phyloP scores from a whole-genome alignment of 2,888 invertebrate genomes.

The Lamellibrachia satsuma region DNA sequence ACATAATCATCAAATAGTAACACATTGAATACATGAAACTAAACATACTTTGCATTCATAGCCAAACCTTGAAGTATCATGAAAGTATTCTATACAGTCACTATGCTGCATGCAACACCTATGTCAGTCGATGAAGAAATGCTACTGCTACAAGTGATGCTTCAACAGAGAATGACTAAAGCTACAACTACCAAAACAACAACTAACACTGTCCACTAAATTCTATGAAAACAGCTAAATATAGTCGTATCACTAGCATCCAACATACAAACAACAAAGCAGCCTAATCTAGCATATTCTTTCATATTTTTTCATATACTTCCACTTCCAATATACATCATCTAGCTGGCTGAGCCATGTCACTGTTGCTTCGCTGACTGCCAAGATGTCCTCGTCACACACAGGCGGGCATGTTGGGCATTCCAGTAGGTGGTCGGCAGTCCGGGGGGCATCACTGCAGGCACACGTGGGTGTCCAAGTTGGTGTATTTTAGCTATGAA shows the following conservation, averaged over 20 bases:
- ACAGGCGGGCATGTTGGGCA: too few species aligned
- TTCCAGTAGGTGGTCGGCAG: too few species aligned
- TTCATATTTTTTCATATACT: too few species aligned
- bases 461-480: too few species aligned
- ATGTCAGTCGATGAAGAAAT: conserved; percentile 14
- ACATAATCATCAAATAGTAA: neutral
- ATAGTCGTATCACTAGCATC: neutral
- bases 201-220: conserved; percentile 7
- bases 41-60: conserved; percentile 6
- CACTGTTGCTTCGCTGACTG: too few species aligned
- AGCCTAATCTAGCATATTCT: neutral
- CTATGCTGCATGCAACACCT: neutral
- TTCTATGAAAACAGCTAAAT: neutral
- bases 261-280: neutral
- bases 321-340: too few species aligned
- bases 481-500: too few species aligned
- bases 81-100: conserved; percentile 17
- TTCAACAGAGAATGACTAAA: neutral
- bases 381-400: too few species aligned
- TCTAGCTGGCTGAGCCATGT: too few species aligned
- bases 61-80: conserved; percentile 1
- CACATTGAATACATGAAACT: neutral
- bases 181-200: conserved; percentile 23
- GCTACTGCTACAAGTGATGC: neutral
- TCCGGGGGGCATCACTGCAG: too few species aligned